Base-by-base conservation (phyloP, 1,140 invertebrate species). In the Drosophila neocordata region DNA sequence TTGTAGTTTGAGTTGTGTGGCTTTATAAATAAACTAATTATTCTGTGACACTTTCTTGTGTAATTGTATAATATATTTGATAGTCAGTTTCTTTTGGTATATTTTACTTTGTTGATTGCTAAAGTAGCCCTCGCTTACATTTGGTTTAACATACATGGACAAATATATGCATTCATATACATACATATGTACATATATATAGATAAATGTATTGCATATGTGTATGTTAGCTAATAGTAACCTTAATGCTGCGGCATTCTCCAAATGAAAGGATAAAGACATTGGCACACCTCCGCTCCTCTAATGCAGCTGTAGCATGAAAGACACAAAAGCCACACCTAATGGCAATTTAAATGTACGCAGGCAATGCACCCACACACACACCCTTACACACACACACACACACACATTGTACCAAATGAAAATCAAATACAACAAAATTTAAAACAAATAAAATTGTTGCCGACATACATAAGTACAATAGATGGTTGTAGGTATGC, bases 261-360 rank as follows among this genome's bases (percentile, higher is more conserved):
- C 56, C 22, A 52, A 75, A 75, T 75, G 60, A 75, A 75, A 44
- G 64, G 64, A 67, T 74, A 65, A 72, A 48, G 13, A 58, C 58
- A 61, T 56, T 59, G 48, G 24, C 38, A 58, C 27, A 66, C 34
- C 62, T 1, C 31, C 12, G 44, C 35, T 37, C 13, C 8, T 13
- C 34, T 8, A 4, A 9, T 48, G 8, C 15, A 48, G 0, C 2
- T 44, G 2, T 48, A 20, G 15, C 41, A 38, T 48, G 41, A 56
- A 22, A 44, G 6, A 27, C 1, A 34, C 35, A 44, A 70, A 73
- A 84, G 77, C 77, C 73, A 27, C 77, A 87, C 56, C 70, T 87
- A 87, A 85, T 87, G 82, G 82, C 68, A 82, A 81, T 87, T 82
- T 87, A 87, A 85, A 85, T 76, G 65, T 66, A 78, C 58, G 59